phyloP scores from a whole-genome alignment of 2,888 invertebrate genomes.

The Apamea crenata region DNA sequence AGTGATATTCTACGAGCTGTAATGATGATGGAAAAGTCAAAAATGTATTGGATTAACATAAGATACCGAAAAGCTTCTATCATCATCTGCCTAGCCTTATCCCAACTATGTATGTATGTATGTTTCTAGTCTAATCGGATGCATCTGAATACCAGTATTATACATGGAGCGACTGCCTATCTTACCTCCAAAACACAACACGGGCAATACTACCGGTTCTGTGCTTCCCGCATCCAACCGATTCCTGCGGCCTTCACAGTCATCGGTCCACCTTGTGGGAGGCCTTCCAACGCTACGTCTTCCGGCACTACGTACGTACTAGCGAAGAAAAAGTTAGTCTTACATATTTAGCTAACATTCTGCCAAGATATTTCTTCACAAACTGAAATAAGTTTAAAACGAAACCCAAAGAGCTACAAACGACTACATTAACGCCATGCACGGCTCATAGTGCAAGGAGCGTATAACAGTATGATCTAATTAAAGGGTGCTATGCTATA shows the following conservation, averaged over 20 bases:
- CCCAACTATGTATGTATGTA: no score
- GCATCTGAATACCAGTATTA: no score
- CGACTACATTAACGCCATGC: not conserved
- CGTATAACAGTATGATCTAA: constrained; percentile 54
- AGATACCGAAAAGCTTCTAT: not conserved
- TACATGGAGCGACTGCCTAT: no score
- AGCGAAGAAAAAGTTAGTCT: no score
- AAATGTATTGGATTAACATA: not conserved
- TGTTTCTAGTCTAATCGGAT: not conserved
- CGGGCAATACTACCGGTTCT: no score
- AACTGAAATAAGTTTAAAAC: not conserved
- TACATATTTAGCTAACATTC: no score
- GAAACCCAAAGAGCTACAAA: not conserved
- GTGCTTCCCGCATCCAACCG: no score
- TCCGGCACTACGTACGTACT: no score
- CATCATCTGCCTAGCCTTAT: not conserved
- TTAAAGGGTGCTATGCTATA: constrained; percentile 46
- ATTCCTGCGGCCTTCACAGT: no score
- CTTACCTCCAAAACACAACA: not conserved
- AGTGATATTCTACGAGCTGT: not conserved
- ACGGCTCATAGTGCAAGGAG: not conserved
- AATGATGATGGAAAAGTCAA: not conserved
- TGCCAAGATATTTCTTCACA: no score
- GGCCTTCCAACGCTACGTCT: no score
- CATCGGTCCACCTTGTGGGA: no score